A percentile compares a stretch with the other conserved stretches of the same genome.
Evolutionary conservation across 2,113 vertebrate species (phyloP).

Genomic region (Nothobranchius furzeri): DNA sequence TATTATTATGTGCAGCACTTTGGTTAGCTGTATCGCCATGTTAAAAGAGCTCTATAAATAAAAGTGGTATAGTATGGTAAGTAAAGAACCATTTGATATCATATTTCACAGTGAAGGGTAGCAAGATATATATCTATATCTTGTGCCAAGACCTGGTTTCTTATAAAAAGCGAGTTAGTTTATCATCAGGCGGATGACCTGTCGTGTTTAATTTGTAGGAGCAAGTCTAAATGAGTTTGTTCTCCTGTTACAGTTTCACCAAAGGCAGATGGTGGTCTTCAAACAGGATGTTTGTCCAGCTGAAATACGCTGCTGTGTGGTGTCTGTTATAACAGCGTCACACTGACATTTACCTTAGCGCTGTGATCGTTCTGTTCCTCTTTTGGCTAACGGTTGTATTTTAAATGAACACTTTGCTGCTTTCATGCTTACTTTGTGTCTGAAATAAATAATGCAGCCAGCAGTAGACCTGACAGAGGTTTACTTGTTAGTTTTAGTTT

Average conservation of each 20-base stretch:
- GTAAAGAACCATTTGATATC: too few relatives aligned
- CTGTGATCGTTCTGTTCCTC: neutral
- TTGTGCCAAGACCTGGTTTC: slow-evolving; percentile 14
- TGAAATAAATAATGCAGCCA: neutral
- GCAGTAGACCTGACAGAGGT: slow-evolving; percentile 7
- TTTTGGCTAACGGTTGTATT: neutral
- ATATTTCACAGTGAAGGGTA: too few relatives aligned
- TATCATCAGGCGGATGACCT: slow-evolving; percentile 34
- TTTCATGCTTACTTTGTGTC: neutral
- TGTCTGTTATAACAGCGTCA: slow-evolving; percentile 16
- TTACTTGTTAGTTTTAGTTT: neutral
- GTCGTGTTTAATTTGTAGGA: slow-evolving; percentile 47
- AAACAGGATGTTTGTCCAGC: slow-evolving; percentile 75
- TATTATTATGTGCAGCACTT: too few relatives aligned
- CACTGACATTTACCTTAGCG: neutral
- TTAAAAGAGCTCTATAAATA: too few relatives aligned
- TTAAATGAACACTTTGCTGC: neutral
- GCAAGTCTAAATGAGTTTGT: slow-evolving; percentile 61
- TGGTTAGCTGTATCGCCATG: too few relatives aligned
- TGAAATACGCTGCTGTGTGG: slow-evolving; percentile 38
- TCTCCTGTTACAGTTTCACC: slow-evolving; percentile 66
- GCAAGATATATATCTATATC: neutral
- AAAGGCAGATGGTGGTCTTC: slow-evolving; percentile 68
- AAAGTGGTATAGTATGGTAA: too few relatives aligned
- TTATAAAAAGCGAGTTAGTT: slow-evolving; percentile 54